Percentiles rank a stretch among this genome's conserved stretches.
phyloP scores from a whole-genome alignment of 1,140 invertebrate species.

The Drosophila ambigua region DNA sequence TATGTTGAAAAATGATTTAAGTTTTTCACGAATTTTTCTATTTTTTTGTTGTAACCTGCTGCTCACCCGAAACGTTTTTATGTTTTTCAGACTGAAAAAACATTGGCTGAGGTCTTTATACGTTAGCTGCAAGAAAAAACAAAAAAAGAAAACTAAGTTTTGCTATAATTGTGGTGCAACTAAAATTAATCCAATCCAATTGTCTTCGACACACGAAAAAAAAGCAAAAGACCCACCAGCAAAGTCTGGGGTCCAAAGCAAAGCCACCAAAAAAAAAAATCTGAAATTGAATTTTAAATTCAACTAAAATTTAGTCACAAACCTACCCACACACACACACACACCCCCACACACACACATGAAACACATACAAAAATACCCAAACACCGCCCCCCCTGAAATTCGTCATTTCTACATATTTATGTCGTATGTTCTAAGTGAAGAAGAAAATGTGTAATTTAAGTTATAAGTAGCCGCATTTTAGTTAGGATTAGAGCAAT shows the following conservation, averaged over 20 bases:
- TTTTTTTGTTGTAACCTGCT: conserved; percentile 16
- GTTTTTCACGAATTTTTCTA: conserved; percentile 7
- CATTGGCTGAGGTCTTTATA: conserved; percentile 83
- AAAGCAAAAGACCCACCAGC: conserved; percentile 11
- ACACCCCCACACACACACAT: conserved; percentile 34
- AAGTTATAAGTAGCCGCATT: conserved; percentile 49
- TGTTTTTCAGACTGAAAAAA: conserved; percentile 84
- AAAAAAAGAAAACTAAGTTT: conserved; percentile 2
- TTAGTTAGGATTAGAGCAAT: conserved; percentile 52
- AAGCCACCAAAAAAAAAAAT: conserved; percentile 52
- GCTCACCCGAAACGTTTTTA: conserved; percentile 45
- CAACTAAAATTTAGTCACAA: conserved; percentile 46
- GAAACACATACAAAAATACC: background rate
- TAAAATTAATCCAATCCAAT: conserved; percentile 39
- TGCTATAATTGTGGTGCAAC: conserved; percentile 23
- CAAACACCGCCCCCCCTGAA: background rate
- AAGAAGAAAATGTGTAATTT: conserved; percentile 35
- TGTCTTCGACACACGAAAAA: conserved; percentile 32
- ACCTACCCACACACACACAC: conserved; percentile 18
- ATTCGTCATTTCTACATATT: conserved; percentile 27
- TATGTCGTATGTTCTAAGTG: conserved; percentile 44
- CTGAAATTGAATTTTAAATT: conserved; percentile 72
- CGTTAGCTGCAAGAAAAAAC: conserved; percentile 57
- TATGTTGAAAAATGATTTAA: conserved; percentile 4
- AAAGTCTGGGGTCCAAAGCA: conserved; percentile 17